Conservation (phyloP, 2,888 invertebrate species). For the Andricus quercusramuli region DNA sequence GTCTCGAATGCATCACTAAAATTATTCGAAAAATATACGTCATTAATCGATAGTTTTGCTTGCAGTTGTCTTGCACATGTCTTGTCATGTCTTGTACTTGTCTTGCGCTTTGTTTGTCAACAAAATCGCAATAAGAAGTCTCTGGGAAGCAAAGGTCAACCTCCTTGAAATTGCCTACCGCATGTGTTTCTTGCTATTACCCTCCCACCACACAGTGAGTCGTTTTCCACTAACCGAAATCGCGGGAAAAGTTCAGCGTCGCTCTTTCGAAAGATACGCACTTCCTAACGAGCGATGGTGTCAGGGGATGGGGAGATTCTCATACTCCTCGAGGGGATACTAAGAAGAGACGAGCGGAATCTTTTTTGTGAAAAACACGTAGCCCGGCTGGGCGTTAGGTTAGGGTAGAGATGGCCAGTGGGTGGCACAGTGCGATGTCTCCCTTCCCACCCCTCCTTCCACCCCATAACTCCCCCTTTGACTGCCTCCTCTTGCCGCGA, state of each 20-base stretch:
- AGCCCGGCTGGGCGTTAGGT: conserved; percentile 47
- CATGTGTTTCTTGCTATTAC: neutral
- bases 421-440: conserved; percentile 48
- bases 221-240: conserved; percentile 31
- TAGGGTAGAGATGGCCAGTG: conserved; percentile 56
- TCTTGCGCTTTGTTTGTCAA: no score
- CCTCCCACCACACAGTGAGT: neutral
- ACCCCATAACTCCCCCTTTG: conserved; percentile 38
- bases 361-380: conserved; percentile 54
- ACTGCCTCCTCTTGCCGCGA: conserved; percentile 48
- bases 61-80: no score
- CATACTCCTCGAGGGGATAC: conserved; percentile 47
- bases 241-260: conserved; percentile 25
- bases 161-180: no score
- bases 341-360: conserved; percentile 54
- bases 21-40: no score
- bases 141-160: no score
- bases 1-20: no score
- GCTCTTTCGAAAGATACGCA: conserved; percentile 27
- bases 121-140: no score
- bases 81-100: no score
- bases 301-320: neutral
- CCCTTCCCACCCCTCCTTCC: conserved; percentile 27
- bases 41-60: no score
- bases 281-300: conserved; percentile 29